Percentiles rank a stretch among this genome's conserved stretches.
phyloP scores from a whole-genome alignment of 2,113 vertebrate genomes.

The Tretioscincus oriximinensis region DNA sequence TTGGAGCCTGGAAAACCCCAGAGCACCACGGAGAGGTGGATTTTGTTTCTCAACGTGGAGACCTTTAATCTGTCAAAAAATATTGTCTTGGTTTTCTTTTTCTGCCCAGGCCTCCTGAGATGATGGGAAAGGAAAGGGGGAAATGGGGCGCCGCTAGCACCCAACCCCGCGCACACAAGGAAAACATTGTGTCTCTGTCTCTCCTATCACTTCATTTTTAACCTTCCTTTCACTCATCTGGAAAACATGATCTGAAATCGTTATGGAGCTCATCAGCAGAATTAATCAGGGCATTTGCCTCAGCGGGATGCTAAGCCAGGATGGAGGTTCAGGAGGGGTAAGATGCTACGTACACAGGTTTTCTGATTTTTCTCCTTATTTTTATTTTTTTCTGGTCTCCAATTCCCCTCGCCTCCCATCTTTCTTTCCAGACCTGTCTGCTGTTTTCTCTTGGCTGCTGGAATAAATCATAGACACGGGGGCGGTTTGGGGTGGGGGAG shows the following conservation, averaged over 20 bases:
- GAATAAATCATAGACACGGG: background rate
- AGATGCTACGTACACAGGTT: background rate
- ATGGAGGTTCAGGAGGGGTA: background rate
- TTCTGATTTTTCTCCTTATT: background rate
- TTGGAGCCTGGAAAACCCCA: background rate
- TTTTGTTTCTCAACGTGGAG: background rate
- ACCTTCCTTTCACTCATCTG: background rate
- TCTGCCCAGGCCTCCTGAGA: background rate
- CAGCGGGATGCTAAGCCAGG: background rate
- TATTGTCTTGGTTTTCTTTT: no score
- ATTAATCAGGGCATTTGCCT: slow-evolving; percentile 11
- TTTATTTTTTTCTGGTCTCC: no score
- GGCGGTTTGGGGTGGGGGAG: background rate
- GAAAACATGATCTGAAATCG: slow-evolving; percentile 11
- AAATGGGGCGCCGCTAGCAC: no score
- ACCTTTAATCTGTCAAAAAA: background rate
- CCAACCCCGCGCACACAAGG: background rate
- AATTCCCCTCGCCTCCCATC: background rate
- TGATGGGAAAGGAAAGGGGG: background rate
- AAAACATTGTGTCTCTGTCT: background rate
- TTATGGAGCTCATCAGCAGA: background rate
- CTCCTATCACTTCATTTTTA: background rate
- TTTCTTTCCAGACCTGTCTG: background rate
- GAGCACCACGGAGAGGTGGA: background rate
- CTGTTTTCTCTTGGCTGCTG: background rate